A percentile compares a stretch with the other conserved stretches of the same genome.
Conservation (phyloP, 2,113 vertebrate genomes). For the Orycteropus afer region DNA sequence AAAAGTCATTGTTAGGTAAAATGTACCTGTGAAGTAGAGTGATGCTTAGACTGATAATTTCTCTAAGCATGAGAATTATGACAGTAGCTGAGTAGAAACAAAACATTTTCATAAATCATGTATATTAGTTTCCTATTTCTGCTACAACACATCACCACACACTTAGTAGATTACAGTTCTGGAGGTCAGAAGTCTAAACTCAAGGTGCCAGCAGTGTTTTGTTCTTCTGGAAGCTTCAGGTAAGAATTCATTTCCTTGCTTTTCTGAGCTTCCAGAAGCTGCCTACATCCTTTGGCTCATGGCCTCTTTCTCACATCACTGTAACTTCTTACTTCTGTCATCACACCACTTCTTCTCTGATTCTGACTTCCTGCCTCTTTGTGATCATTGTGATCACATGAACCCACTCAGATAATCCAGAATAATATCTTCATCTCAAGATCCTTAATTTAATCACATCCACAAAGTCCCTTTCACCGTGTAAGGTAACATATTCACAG, state of each 20-base stretch:
- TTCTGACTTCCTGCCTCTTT: not conserved
- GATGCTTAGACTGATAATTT: fast-evolving
- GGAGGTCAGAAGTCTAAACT: not conserved
- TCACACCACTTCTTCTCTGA: not conserved
- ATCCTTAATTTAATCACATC: not conserved
- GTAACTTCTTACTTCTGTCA: not conserved
- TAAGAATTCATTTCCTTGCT: not conserved
- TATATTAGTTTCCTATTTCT: not conserved
- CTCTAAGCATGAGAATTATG: not conserved
- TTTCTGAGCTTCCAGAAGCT: not conserved
- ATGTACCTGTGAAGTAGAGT: not conserved
- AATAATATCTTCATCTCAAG: not conserved
- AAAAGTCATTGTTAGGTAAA: constrained; percentile 72
- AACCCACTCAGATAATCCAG: not conserved
- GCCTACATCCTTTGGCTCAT: not conserved
- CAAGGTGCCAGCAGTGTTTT: not conserved
- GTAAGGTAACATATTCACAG: not conserved
- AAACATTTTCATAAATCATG: not conserved
- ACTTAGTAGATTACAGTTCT: not conserved
- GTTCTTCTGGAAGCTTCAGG: not conserved
- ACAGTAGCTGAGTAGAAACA: not conserved
- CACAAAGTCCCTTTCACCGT: not conserved
- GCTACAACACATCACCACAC: not conserved
- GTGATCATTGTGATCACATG: not conserved
- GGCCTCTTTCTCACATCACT: not conserved